A percentile compares a stretch with the other conserved stretches of the same genome.
Conservation (phyloP, 2,113 vertebrate genomes). For the Sterrhoptilus dennistouni region DNA sequence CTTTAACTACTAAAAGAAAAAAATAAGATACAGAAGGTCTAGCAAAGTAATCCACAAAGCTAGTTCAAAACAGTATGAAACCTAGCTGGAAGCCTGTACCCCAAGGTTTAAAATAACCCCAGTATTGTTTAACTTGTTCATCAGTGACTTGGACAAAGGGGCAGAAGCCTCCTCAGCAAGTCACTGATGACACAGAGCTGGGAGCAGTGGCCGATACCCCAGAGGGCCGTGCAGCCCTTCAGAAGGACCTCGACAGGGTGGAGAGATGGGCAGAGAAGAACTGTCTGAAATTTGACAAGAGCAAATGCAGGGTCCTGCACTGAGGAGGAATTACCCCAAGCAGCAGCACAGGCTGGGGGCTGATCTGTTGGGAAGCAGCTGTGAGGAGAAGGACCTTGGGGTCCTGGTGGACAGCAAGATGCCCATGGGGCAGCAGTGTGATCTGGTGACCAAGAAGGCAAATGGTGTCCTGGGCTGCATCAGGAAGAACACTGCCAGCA, state of each 20-base stretch:
- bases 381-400: neutral
- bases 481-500: neutral
- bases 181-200: neutral
- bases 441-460: neutral
- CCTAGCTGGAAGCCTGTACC: neutral
- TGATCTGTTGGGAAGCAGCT: neutral
- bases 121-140: neutral
- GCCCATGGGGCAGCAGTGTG: neutral
- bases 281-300: rapidly evolving
- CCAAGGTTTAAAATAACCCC: neutral
- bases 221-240: neutral
- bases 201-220: neutral
- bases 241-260: neutral
- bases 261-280: neutral
- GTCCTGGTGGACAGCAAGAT: rapidly evolving
- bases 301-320: rapidly evolving
- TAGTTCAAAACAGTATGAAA: neutral
- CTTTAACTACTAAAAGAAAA: neutral
- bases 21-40: neutral
- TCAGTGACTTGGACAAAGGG: rapidly evolving
- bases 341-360: neutral
- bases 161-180: neutral
- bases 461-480: too few relatives aligned
- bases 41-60: neutral
- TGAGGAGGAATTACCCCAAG: rapidly evolving